These are phyloP conservation scores for Invenusta paracnida DNA, from an alignment of 2,888 invertebrate species.

Conservation along the genomic window DNA sequence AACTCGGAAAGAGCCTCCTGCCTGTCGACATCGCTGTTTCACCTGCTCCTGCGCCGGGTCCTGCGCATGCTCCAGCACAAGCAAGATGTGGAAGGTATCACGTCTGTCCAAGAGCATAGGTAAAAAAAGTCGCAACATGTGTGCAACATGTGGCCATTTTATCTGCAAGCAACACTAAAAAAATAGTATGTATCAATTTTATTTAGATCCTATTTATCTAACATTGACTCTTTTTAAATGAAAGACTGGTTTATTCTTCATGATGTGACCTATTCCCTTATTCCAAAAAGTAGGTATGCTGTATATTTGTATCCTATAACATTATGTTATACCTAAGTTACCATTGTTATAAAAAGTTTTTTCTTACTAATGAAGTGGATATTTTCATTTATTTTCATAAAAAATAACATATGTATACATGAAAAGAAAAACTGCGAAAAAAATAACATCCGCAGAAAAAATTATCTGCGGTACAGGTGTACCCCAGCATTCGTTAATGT, in stretches of 20 bases:
- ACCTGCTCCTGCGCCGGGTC: background rate
- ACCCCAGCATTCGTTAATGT: background rate
- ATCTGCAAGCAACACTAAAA: background rate
- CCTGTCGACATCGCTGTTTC: background rate
- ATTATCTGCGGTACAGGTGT: background rate
- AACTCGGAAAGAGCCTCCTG: background rate
- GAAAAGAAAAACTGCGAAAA: no score
- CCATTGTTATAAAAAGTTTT: background rate
- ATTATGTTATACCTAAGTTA: background rate
- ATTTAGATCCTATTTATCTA: background rate
- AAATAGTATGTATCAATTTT: background rate
- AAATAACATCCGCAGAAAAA: background rate
- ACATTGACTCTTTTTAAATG: background rate
- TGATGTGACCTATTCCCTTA: background rate
- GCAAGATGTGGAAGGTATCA: background rate
- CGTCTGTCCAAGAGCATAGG: background rate
- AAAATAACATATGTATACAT: no score
- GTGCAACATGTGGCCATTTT: background rate
- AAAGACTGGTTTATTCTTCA: background rate
- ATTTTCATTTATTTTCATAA: background rate
- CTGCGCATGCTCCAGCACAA: background rate
- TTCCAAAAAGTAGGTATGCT: background rate
- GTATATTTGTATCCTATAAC: background rate
- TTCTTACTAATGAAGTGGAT: background rate
- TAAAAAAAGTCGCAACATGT: background rate